Percentiles rank a stretch among this genome's conserved stretches.
Evolutionary conservation across 2,113 vertebrate species (phyloP).

Genomic region (Hiodon tergisus): DNA sequence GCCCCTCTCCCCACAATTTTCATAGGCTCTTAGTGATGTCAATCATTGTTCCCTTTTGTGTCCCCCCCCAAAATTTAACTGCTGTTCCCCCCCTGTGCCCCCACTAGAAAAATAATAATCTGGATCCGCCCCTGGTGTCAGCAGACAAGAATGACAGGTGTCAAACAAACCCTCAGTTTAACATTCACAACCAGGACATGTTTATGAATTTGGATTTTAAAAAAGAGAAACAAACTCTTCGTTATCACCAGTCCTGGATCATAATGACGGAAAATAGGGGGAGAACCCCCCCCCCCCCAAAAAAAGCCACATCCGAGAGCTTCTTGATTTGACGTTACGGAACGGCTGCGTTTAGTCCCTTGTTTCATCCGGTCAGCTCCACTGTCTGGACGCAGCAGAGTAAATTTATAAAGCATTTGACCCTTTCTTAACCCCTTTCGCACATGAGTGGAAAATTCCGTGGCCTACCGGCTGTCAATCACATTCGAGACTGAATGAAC

Average conservation of each 20-base stretch:
- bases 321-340: not conserved
- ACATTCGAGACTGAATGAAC: not conserved
- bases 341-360: slow-evolving; percentile 2
- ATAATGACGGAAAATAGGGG: not conserved
- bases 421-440: not conserved
- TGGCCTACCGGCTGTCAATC: not conserved
- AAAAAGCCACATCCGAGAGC: slow-evolving; percentile 1
- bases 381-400: not conserved
- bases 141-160: too few species aligned
- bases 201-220: too few species aligned
- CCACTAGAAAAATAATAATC: too few species aligned
- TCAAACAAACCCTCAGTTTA: too few species aligned
- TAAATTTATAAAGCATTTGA: slow-evolving; percentile 8
- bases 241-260: not conserved
- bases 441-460: not conserved
- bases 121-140: too few species aligned
- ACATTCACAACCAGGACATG: too few species aligned
- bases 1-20: too few species aligned
- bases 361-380: slow-evolving; percentile 17
- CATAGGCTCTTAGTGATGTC: too few species aligned
- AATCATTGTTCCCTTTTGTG: too few species aligned
- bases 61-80: too few species aligned
- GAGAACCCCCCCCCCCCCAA: not conserved
- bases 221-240: too few species aligned
- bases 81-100: too few species aligned